Evolutionary conservation across 2,113 vertebrate species (phyloP).

Genomic region (Megatriorchis doriae): DNA sequence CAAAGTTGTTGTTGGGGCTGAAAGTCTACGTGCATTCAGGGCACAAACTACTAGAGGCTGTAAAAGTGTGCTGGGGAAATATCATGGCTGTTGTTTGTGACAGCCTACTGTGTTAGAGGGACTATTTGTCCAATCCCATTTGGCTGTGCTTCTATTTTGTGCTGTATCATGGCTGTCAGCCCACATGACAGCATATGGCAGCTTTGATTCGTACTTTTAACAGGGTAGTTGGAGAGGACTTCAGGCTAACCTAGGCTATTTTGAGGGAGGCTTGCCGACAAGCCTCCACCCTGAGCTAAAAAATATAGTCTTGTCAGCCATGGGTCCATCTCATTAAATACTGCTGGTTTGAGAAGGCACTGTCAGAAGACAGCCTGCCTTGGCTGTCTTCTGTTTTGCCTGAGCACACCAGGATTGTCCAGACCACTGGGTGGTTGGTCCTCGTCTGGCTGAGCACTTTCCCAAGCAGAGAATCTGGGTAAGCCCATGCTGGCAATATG

Average conservation of each 20-base stretch:
- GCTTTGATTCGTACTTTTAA: not conserved
- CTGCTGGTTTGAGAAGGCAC: not conserved
- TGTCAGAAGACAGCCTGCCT: not conserved
- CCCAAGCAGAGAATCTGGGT: not conserved
- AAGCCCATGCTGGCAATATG: not conserved
- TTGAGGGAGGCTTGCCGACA: not conserved
- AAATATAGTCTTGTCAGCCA: not conserved
- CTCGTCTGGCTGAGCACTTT: not conserved
- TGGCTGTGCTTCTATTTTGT: not conserved
- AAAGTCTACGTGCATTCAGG: not conserved
- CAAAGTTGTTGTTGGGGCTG: not conserved
- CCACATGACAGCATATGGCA: not conserved
- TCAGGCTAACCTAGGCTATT: not conserved
- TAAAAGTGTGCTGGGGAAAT: not conserved
- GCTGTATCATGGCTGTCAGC: not conserved
- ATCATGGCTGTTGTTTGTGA: not conserved
- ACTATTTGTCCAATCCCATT: not conserved
- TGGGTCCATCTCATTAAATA: not conserved
- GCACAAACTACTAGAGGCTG: not conserved
- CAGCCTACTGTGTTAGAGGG: not conserved
- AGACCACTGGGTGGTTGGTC: not conserved
- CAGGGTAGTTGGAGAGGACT: not conserved
- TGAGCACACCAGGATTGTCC: not conserved
- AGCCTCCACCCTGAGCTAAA: not conserved
- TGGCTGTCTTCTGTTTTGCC: not conserved